Percentiles rank a stretch among this genome's conserved stretches.
These are phyloP conservation scores for Timema cristinae DNA, from an alignment of 2,888 invertebrate genomes.

Conservation along the genomic window DNA sequence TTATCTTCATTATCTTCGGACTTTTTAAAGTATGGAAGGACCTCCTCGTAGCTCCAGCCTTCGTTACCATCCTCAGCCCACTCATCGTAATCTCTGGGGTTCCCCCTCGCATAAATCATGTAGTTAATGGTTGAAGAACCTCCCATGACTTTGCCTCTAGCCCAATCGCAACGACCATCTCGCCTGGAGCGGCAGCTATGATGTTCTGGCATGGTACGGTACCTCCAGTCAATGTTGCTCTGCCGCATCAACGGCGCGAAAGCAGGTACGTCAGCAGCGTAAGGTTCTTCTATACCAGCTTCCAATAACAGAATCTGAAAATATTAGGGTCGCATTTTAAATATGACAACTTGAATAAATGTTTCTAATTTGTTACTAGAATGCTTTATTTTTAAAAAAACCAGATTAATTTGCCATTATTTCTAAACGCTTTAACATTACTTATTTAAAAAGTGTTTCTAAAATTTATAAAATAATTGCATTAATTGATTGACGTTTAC, in stretches of 20 bases:
- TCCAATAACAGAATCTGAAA: conserved; percentile 57
- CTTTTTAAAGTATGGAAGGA: conserved; percentile 67
- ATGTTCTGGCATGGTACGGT: conserved; percentile 61
- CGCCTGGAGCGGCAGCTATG: conserved; percentile 56
- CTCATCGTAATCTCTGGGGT: conserved; percentile 57
- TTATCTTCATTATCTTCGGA: conserved; percentile 59
- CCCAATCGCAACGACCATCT: conserved; percentile 58
- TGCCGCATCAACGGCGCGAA: conserved; percentile 56
- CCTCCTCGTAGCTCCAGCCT: conserved; percentile 61
- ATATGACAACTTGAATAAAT: too few relatives aligned
- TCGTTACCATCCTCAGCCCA: conserved; percentile 60
- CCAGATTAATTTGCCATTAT: too few relatives aligned
- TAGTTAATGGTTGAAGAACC: conserved; percentile 64
- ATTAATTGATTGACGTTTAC: too few relatives aligned
- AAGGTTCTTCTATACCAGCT: conserved; percentile 60
- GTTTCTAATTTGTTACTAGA: too few relatives aligned
- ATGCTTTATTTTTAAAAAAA: too few relatives aligned
- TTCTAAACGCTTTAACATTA: too few relatives aligned
- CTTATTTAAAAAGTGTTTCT: too few relatives aligned
- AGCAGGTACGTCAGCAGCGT: conserved; percentile 61
- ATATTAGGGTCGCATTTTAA: background rate
- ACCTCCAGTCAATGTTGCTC: conserved; percentile 67
- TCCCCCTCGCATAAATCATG: conserved; percentile 61
- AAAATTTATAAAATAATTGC: too few relatives aligned
- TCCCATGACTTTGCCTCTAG: conserved; percentile 64